Conservation (phyloP, 2,113 vertebrate genomes). For the Chaetodon trifascialis region DNA sequence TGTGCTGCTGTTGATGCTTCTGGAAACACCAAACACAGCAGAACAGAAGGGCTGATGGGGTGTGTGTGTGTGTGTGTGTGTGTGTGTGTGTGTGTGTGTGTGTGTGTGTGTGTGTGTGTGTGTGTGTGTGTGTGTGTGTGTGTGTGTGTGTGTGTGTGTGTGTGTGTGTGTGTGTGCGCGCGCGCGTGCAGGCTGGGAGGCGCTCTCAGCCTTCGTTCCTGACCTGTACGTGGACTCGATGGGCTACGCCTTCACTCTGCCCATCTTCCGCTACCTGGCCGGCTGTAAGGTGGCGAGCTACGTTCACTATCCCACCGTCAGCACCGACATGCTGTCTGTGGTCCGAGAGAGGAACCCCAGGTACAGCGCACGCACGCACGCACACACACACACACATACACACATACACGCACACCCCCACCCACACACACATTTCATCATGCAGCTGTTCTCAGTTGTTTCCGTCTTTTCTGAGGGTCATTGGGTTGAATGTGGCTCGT, state of each 20-base stretch:
- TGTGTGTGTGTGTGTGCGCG: not conserved
- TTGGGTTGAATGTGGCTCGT: too few relatives aligned
- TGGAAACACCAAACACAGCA: too few relatives aligned
- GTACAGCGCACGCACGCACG: slow-evolving; percentile 45
- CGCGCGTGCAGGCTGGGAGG: slow-evolving; percentile 87
- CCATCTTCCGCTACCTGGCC: slow-evolving; percentile 92
- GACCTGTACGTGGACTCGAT: slow-evolving; percentile 95
- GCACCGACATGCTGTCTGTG: slow-evolving; percentile 94
- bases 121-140: not conserved
- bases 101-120: not conserved
- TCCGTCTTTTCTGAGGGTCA: too few relatives aligned
- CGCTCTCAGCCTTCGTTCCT: slow-evolving; percentile 88
- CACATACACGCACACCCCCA: too few relatives aligned
- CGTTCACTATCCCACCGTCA: slow-evolving; percentile 96
- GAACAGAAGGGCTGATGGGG: too few relatives aligned
- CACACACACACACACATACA: too few relatives aligned
- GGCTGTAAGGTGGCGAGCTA: slow-evolving; percentile 90
- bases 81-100: not conserved
- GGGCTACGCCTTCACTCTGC: slow-evolving; percentile 95
- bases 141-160: not conserved
- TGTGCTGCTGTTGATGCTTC: too few relatives aligned
- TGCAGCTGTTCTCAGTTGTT: too few relatives aligned
- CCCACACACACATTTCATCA: not conserved
- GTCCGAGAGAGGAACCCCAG: slow-evolving; percentile 88
- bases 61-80: not conserved